phyloP scores from a whole-genome alignment of 2,888 invertebrate species.

The Laspeyria flexula region DNA sequence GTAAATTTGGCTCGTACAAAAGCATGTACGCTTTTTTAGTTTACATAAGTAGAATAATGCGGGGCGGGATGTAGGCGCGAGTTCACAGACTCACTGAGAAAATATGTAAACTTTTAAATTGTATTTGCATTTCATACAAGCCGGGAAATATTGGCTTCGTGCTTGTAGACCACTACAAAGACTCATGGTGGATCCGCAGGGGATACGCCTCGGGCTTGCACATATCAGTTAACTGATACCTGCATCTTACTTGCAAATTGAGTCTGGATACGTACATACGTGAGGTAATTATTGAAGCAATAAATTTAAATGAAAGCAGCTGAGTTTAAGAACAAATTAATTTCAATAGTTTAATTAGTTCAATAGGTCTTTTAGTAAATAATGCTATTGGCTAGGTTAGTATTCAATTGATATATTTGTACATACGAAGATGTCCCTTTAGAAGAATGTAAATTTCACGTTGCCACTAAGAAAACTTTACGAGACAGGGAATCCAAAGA shows the following conservation, averaged over 20 bases:
- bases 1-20: constrained; percentile 16
- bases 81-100: constrained; percentile 70
- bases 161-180: constrained; percentile 64
- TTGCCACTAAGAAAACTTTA: background rate
- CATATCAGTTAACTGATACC: constrained; percentile 32
- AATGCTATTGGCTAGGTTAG: no score
- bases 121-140: constrained; percentile 83
- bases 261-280: constrained; percentile 11
- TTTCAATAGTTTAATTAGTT: no score
- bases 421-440: no score
- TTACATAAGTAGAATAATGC: constrained; percentile 42
- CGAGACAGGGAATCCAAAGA: background rate
- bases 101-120: constrained; percentile 84
- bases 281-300: background rate
- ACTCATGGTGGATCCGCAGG: constrained; percentile 58
- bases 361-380: no score
- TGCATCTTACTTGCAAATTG: constrained; percentile 26
- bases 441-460: background rate
- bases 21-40: constrained; percentile 26
- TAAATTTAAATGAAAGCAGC: background rate
- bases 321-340: no score
- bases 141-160: constrained; percentile 77
- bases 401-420: no score
- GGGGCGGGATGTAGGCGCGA: constrained; percentile 65
- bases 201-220: constrained; percentile 51